A percentile compares a stretch with the other conserved stretches of the same genome.
Evolutionary conservation across 2,797 vertebrate genomes (phyloP).

Genomic region (Rhinoraja longicauda): DNA sequence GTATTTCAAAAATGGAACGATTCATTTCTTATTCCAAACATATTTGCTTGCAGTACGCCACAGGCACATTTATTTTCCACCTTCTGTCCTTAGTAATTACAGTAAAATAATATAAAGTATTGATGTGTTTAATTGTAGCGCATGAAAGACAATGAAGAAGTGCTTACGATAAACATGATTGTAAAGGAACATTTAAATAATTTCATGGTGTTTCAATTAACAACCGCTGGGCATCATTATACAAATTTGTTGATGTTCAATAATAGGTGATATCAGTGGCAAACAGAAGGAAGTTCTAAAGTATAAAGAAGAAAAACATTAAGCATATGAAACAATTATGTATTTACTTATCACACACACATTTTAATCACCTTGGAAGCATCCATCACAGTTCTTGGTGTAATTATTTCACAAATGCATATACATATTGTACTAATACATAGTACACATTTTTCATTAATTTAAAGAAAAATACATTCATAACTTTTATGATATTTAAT

Average conservation of each 20-base stretch:
- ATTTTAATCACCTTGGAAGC: background rate
- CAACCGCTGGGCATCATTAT: background rate
- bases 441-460: no score
- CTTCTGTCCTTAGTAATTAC: background rate
- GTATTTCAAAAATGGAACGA: background rate
- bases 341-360: background rate
- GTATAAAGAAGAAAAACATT: conserved; percentile 7
- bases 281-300: conserved; percentile 57
- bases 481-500: background rate
- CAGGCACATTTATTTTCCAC: background rate
- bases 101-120: background rate
- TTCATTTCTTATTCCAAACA: no score
- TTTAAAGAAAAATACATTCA: background rate
- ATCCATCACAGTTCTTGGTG: background rate
- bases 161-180: background rate
- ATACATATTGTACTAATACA: no score
- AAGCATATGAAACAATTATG: background rate
- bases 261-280: conserved; percentile 52
- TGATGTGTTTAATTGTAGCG: background rate
- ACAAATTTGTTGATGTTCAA: conserved; percentile 20
- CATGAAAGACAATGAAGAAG: background rate
- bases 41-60: background rate
- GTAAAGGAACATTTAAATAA: background rate
- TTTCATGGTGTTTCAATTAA: background rate
- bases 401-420: background rate